Evolutionary conservation across 2,113 vertebrate species (phyloP), one percentile per base, ranked within the genome.

Genomic region (Gambusia affinis): DNA sequence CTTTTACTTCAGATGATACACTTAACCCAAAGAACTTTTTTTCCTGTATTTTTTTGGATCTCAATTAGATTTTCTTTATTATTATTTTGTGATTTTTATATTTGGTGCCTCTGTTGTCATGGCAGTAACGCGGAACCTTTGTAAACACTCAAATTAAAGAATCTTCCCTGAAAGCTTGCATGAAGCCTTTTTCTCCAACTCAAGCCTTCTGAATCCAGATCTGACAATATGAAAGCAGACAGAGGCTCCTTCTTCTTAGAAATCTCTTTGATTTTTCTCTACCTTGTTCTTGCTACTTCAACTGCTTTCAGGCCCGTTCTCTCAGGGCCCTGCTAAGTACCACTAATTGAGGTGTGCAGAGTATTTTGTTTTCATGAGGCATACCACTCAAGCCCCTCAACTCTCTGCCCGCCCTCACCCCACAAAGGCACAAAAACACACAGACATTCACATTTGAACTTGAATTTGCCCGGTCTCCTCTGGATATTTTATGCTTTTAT

Each of bases 101-200:
- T 90, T 87, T 88, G 64, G 81, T 82, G 47, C 76, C 67, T 78
- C 71, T 61, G 91, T 94, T 94, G 81, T 89, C 90, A 93, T 93
- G 86, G 82, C 71, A 90, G 76, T 89, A 89, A 92, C 90, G 83
- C 86, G 84, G 69, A 77, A 90, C 84, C 86, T 63, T 93, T 93
- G 92, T 91, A 66, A 85, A 78, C 72, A 35, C 67, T 77, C 8
- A 10, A 71, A 82, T 19, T 64, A 81, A 57, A 80, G 60, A 85
- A 84, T 77, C 72, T 85, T 79, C 82, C 87, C 88, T 82, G 73
- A 87, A 75, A 68, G 72, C 37, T 57, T 14, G 28, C 51, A 79
- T 86, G 72, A 37, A 69, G 75, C 72, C 70, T 76, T 83, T 71
- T 80, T 70, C 35, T 3, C 35, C 60, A 63, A 78, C 73, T 61